Evolutionary conservation across 2,797 vertebrate genomes (phyloP).

Genomic region (Etheostoma nigrum): DNA sequence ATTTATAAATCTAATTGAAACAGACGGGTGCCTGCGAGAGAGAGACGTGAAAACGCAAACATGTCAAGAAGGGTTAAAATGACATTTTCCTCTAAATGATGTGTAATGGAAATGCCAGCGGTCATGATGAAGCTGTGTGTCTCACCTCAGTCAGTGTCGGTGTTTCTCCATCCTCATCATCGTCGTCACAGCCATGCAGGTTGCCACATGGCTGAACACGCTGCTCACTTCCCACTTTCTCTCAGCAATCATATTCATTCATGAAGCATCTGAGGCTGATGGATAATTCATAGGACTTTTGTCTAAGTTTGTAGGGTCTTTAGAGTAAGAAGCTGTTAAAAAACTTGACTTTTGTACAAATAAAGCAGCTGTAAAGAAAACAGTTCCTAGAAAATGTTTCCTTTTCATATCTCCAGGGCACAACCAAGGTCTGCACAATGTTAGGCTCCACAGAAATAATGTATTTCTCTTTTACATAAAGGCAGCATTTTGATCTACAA

Average conservation of each 20-base stretch:
- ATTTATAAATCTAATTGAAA: conserved; percentile 76
- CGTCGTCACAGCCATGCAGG: background rate
- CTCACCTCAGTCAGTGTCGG: conserved; percentile 44
- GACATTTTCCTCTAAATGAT: conserved; percentile 68
- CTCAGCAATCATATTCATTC: background rate
- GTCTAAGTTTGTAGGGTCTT: background rate
- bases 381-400: background rate
- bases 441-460: no score
- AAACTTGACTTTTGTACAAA: background rate
- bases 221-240: background rate
- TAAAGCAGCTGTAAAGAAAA: background rate
- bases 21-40: conserved; percentile 48
- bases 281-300: background rate
- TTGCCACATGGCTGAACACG: background rate
- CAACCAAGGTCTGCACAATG: no score
- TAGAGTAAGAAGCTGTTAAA: background rate
- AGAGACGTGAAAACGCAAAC: conserved; percentile 33
- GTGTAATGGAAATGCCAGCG: conserved; percentile 77
- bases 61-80: conserved; percentile 52
- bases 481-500: no score
- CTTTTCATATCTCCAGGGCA: background rate
- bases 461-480: no score
- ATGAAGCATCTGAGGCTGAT: background rate
- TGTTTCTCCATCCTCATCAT: conserved; percentile 20
- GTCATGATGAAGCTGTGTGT: conserved; percentile 66